Percentiles rank a stretch among this genome's conserved stretches.
phyloP scores from a whole-genome alignment of 2,113 vertebrate species.

The Strix aluco region DNA sequence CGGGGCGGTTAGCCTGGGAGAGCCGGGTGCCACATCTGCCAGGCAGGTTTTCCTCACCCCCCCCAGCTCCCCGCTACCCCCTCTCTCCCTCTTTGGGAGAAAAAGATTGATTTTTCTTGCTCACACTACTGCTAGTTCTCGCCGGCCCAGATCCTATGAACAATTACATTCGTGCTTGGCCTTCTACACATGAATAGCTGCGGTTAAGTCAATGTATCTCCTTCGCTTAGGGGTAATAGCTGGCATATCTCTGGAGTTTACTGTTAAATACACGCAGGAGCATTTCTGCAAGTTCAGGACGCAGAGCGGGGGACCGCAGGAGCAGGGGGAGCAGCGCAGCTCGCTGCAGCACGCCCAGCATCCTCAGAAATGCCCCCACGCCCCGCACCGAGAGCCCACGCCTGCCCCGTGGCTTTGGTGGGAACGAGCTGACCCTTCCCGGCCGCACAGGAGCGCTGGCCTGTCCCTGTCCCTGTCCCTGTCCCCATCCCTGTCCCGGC shows the following conservation, averaged over 20 bases:
- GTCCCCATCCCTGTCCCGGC: neutral
- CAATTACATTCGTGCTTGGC: neutral
- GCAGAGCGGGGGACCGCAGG: fast-evolving
- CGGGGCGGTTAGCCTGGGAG: neutral
- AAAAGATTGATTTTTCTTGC: neutral
- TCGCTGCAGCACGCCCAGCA: neutral
- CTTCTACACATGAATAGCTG: neutral
- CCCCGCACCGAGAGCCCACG: neutral
- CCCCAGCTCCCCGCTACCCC: neutral
- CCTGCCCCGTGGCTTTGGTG: fast-evolving
- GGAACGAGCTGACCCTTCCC: neutral
- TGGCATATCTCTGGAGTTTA: neutral
- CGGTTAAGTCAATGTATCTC: neutral
- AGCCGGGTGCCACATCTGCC: neutral
- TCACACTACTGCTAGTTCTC: neutral
- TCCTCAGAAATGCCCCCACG: neutral
- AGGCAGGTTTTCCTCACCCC: neutral
- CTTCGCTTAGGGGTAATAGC: neutral
- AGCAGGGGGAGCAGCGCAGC: neutral
- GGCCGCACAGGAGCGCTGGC: neutral
- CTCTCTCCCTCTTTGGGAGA: neutral
- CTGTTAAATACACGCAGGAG: neutral
- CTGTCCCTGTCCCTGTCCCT: neutral
- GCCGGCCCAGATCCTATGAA: neutral
- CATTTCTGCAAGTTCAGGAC: neutral